Conservation (phyloP, 92 coral and sea anemone species). For the Chrysogorgia sp. region DNA sequence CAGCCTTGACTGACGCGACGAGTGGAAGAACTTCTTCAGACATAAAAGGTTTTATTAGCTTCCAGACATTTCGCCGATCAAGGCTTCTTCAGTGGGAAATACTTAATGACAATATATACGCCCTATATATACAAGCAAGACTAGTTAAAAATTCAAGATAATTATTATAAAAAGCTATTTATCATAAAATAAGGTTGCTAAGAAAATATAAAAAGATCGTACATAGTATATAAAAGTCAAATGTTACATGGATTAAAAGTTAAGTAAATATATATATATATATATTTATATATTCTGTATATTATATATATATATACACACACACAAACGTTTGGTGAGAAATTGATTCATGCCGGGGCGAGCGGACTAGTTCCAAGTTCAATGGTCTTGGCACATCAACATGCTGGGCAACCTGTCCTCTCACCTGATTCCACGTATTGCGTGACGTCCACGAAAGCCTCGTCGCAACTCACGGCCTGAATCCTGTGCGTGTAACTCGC, state of each 20-base stretch:
- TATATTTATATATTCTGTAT: background rate
- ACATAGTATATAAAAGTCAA: background rate
- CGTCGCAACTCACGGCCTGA: slow-evolving; percentile 99
- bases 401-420: background rate
- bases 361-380: background rate
- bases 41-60: no score
- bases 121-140: no score
- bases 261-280: background rate
- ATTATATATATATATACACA: background rate
- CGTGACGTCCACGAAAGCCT: slow-evolving; percentile 91
- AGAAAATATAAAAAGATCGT: no score
- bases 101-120: no score
- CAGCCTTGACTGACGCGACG: no score
- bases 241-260: background rate
- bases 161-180: no score
- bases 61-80: no score
- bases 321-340: background rate
- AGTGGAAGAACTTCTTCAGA: no score
- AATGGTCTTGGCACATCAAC: background rate
- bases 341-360: no score
- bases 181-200: no score
- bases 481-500: slow-evolving; percentile 85
- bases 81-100: no score
- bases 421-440: slow-evolving; percentile 54
- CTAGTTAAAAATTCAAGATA: no score